Evolutionary conservation across 1,140 invertebrate genomes (phyloP).

Genomic region (Apis laboriosa): DNA sequence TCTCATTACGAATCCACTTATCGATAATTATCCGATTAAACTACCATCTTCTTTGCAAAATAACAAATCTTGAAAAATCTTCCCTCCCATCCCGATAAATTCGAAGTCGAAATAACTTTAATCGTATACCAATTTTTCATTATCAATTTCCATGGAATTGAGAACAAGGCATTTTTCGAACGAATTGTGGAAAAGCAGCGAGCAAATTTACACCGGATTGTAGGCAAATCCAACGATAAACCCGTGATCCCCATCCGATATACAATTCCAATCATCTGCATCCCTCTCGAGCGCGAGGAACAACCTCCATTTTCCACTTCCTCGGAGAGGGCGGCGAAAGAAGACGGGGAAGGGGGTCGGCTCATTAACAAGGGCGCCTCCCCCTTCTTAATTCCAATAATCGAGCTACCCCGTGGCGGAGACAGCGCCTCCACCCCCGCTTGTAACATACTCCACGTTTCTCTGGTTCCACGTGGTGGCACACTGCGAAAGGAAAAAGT

Average conservation of each 20-base stretch:
- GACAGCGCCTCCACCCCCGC: neutral
- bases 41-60: too few relatives aligned
- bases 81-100: too few relatives aligned
- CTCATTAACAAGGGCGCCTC: constrained; percentile 1
- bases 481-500: neutral
- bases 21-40: too few relatives aligned
- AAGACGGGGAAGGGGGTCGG: neutral
- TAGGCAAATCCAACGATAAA: neutral
- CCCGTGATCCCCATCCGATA: neutral
- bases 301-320: neutral
- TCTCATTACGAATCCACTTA: too few relatives aligned
- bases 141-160: neutral
- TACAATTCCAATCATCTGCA: neutral
- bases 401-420: constrained; percentile 1
- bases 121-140: neutral
- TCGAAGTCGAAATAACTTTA: too few relatives aligned
- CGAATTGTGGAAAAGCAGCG: neutral
- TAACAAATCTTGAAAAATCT: too few relatives aligned
- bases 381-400: constrained; percentile 4
- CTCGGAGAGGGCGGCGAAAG: too few relatives aligned
- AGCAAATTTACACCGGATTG: neutral
- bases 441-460: neutral
- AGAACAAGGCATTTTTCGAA: neutral
- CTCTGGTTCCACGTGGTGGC: neutral
- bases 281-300: neutral